Evolutionary conservation across 1,140 invertebrate species (phyloP).

Genomic region (Galleria mellonella): DNA sequence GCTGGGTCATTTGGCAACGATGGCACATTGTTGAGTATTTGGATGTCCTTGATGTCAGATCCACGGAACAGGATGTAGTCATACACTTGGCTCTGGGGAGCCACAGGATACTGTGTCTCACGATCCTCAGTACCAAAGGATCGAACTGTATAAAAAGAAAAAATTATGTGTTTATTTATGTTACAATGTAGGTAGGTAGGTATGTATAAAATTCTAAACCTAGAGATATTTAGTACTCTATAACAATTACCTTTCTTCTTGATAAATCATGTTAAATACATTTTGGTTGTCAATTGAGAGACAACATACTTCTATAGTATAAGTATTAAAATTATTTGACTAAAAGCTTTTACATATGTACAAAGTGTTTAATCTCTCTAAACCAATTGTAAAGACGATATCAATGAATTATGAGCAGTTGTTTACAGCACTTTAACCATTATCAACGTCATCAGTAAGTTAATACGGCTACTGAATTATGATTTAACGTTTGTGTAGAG

Average conservation of each 20-base stretch:
- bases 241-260: too few species aligned
- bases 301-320: too few species aligned
- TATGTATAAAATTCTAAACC: too few species aligned
- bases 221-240: too few species aligned
- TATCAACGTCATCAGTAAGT: conserved; percentile 67
- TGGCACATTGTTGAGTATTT: conserved; percentile 89
- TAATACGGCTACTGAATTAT: conserved; percentile 32
- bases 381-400: too few species aligned
- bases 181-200: background rate
- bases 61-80: conserved; percentile 99
- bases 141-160: conserved; percentile 84
- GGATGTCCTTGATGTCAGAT: conserved; percentile 98
- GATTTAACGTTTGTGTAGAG: conserved; percentile 27
- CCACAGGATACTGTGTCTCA: conserved; percentile 93
- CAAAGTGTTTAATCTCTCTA: too few species aligned
- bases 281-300: too few species aligned
- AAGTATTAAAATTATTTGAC: too few species aligned
- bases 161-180: conserved; percentile 5
- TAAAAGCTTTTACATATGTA: too few species aligned
- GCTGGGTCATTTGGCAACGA: conserved; percentile 93
- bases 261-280: too few species aligned
- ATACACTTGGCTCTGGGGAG: conserved; percentile 97
- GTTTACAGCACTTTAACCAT: conserved; percentile 34
- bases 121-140: conserved; percentile 99
- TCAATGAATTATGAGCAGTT: conserved; percentile 12